A percentile compares a stretch with the other conserved stretches of the same genome.
phyloP scores from a whole-genome alignment of 2,888 invertebrate genomes.

The Gibbula magus region DNA sequence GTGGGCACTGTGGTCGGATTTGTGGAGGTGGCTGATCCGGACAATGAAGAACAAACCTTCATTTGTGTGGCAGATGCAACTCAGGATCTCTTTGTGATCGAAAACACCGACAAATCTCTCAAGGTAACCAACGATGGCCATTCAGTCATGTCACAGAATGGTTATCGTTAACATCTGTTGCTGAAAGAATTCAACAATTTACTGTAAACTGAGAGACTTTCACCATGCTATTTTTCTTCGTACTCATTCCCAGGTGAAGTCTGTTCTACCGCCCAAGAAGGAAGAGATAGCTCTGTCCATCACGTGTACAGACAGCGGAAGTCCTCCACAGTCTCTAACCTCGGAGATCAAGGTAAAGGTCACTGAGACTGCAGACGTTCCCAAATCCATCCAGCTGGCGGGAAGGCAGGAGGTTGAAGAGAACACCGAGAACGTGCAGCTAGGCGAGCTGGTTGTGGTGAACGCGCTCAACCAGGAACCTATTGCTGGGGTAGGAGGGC shows the following conservation, averaged over 20 bases:
- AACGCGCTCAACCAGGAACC: constrained; percentile 44
- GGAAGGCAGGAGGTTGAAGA: constrained; percentile 37
- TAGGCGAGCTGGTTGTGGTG: constrained; percentile 47
- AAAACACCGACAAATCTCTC: constrained; percentile 19
- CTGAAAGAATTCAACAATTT: too few relatives aligned
- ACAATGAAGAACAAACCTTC: constrained; percentile 51
- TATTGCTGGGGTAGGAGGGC: constrained; percentile 39
- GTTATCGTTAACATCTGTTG: too few relatives aligned
- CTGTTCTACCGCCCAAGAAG: constrained; percentile 40
- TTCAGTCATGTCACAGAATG: neutral
- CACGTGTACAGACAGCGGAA: constrained; percentile 49
- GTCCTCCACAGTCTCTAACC: constrained; percentile 34
- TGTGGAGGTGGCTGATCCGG: constrained; percentile 51
- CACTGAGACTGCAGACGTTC: constrained; percentile 48
- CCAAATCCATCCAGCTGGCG: constrained; percentile 44
- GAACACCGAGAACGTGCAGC: constrained; percentile 35
- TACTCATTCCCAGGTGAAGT: constrained; percentile 37
- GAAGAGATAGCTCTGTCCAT: constrained; percentile 36
- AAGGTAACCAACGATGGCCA: constrained; percentile 27
- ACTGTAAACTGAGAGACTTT: too few relatives aligned
- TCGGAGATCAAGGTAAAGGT: constrained; percentile 38
- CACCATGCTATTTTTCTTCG: too few relatives aligned
- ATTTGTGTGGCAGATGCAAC: constrained; percentile 41
- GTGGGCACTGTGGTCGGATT: constrained; percentile 45
- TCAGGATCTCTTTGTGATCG: constrained; percentile 34